phyloP scores from a whole-genome alignment of 2,113 vertebrate genomes.

The Mionectes macconnelli region DNA sequence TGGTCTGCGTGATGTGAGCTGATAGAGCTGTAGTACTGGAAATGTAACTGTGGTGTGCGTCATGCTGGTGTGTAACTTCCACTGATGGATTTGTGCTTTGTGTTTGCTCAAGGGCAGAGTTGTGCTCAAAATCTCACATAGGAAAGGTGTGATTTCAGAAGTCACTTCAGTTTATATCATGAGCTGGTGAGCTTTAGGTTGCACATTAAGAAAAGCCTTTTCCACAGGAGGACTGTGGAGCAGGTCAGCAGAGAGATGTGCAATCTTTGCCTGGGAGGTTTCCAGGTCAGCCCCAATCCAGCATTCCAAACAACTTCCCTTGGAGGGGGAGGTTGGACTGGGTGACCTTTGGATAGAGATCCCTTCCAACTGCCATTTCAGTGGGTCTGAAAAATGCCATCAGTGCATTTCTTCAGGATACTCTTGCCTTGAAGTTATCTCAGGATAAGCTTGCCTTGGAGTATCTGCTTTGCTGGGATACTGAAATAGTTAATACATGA shows the following conservation, averaged over 20 bases:
- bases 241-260: not conserved
- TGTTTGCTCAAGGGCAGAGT: not conserved
- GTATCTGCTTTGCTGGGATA: not conserved
- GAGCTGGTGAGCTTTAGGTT: not conserved
- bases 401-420: not conserved
- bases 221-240: not conserved
- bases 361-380: not conserved
- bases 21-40: not conserved
- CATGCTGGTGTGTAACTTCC: not conserved
- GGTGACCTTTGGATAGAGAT: not conserved
- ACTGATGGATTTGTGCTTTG: not conserved
- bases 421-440: no score
- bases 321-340: not conserved
- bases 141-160: constrained; percentile 10
- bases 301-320: not conserved
- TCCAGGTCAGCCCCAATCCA: not conserved
- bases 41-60: not conserved
- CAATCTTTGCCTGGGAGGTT: accelerated
- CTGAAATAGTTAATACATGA: not conserved
- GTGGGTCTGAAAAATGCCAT: not conserved
- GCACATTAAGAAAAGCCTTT: not conserved
- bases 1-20: not conserved
- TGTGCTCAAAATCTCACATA: not conserved
- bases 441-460: not conserved
- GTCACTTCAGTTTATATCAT: not conserved